Base-by-base conservation (phyloP, 2,888 invertebrate genomes). In the Drosophila prolongata region DNA sequence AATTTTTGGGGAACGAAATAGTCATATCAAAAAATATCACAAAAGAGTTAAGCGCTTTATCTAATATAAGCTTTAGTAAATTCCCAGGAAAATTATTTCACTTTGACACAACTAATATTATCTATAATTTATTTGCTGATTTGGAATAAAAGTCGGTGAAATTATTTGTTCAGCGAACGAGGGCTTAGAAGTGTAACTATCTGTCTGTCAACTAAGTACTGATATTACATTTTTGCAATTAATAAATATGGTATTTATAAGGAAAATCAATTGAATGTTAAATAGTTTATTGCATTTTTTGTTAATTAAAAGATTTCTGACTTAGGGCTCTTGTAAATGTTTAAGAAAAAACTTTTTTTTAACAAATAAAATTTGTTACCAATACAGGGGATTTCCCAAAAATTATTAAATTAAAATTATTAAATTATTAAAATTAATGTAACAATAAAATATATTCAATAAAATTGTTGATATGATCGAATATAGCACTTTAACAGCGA, bases 151-250 rank as follows among this genome's bases (percentile, higher is more conserved):
- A 58, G 57, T 30, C 30, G 30, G 19, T 27, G 8, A 11, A 54
- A n/a, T 38, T 13, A 57, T 30, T 16, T 16, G 53, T 16, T 38
- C 10, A 27, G 16, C n/a, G 2, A 19, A 40, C 11, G 5, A 40
- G 55, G 6, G 2, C 49, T 46, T 56, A 11, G 9, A 50, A 52
- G 11, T 55, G 38, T 10, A 30, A 58, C 19, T 58, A 56, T 54
- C 37, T 38, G 38, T 38, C 38, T 30, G 10, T 35, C n/a, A 34
- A 14, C 27, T 40, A 58, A 40, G 58, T 58, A 30, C 38, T 56
- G 58, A 56, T 58, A 40, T 40, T 56, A 44, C 14, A 53, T 14
- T 35, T 47, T 56, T 56, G 10, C 13, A 58, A 56, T 58, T 58
- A 38, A n/a, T 30, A 38, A 55, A 14, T 38, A 11, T 10, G 6